Conservation (phyloP, 2,797 vertebrate genomes). For the Enteromius viviparus region DNA sequence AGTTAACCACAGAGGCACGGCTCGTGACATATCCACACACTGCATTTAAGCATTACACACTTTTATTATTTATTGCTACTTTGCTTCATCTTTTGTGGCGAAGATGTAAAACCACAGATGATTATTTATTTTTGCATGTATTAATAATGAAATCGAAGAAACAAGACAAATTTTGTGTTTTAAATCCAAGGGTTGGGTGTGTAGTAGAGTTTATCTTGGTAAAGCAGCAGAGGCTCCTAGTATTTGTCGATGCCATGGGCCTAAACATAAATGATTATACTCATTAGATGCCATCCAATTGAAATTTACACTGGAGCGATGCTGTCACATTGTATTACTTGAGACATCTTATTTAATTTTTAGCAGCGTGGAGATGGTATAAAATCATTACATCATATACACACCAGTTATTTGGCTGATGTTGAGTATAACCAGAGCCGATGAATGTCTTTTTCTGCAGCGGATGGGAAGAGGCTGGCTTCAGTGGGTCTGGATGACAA, state of each 20-base stretch:
- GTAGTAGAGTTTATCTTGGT: not conserved
- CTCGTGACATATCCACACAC: no score
- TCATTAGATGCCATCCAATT: slow-evolving; percentile 31
- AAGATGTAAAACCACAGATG: not conserved
- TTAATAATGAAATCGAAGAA: not conserved
- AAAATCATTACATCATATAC: not conserved
- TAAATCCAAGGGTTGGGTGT: not conserved
- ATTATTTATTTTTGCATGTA: not conserved
- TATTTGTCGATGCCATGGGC: slow-evolving; percentile 12
- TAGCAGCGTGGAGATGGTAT: slow-evolving; percentile 15
- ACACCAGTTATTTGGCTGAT: slow-evolving; percentile 18
- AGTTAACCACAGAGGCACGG: no score
- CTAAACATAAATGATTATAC: slow-evolving; percentile 29
- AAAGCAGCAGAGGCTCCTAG: slow-evolving; percentile 6
- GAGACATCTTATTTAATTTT: slow-evolving; percentile 30
- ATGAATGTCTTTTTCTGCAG: slow-evolving; percentile 69
- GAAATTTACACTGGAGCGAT: slow-evolving; percentile 17
- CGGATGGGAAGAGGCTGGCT: slow-evolving; percentile 93
- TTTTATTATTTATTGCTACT: not conserved
- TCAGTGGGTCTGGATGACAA: slow-evolving; percentile 95
- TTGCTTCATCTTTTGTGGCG: no score
- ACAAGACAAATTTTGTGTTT: not conserved
- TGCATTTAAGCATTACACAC: not conserved
- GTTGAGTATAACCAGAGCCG: slow-evolving; percentile 19
- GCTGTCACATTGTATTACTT: slow-evolving; percentile 42